Conservation (phyloP, 2,888 invertebrate species). For the Lobophora halterata region DNA sequence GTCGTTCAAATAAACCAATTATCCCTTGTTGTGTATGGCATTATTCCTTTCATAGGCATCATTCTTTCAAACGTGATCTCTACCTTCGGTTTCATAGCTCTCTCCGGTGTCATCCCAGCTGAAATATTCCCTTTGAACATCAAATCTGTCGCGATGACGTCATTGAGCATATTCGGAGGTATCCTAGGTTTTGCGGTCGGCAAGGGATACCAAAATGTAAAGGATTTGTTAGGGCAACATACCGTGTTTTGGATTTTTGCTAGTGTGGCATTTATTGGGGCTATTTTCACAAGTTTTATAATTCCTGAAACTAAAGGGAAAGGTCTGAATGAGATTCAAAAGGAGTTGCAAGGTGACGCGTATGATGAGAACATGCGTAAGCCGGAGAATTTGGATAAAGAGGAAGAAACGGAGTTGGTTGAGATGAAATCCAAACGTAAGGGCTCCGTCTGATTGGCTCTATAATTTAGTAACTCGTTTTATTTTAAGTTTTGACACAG, state of each 20-base stretch:
- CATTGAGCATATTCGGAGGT: slow-evolving; percentile 62
- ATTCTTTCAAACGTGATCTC: slow-evolving; percentile 43
- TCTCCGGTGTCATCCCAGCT: slow-evolving; percentile 68
- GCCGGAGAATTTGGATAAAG: slow-evolving; percentile 8
- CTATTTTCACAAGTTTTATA: slow-evolving; percentile 54
- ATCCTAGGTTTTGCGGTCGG: slow-evolving; percentile 64
- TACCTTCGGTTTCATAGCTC: slow-evolving; percentile 62
- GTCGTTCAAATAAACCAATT: slow-evolving; percentile 28
- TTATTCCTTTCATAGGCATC: slow-evolving; percentile 61
- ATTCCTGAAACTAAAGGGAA: slow-evolving; percentile 79
- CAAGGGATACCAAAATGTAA: slow-evolving; percentile 66
- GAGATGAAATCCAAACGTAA: slow-evolving; percentile 28
- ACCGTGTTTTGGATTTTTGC: slow-evolving; percentile 70
- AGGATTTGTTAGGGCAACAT: slow-evolving; percentile 59
- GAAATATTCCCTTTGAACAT: slow-evolving; percentile 77
- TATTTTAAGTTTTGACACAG: too few relatives aligned
- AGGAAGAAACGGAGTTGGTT: slow-evolving; percentile 28
- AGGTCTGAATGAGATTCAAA: slow-evolving; percentile 73
- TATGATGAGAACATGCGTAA: slow-evolving; percentile 18
- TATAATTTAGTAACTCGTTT: too few relatives aligned
- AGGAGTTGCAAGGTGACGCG: slow-evolving; percentile 54
- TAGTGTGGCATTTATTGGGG: slow-evolving; percentile 58
- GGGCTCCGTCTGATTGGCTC: slow-evolving; percentile 8
- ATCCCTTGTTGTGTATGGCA: slow-evolving; percentile 26
- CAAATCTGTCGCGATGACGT: slow-evolving; percentile 71